Percentiles rank a stretch among this genome's conserved stretches.
These are phyloP conservation scores for Alsophila aescularia DNA, from an alignment of 2,888 invertebrate species.

Conservation along the genomic window DNA sequence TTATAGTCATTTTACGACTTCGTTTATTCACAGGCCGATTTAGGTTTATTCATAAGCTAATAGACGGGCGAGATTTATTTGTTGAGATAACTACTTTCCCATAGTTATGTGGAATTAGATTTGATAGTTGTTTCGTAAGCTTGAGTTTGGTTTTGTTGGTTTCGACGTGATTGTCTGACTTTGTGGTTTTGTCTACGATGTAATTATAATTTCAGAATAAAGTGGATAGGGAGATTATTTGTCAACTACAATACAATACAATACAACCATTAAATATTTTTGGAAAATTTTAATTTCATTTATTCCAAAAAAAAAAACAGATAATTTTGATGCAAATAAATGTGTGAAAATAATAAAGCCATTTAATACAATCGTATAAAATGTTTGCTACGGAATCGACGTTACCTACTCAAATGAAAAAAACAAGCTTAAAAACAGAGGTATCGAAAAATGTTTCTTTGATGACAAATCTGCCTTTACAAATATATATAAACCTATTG, in stretches of 20 bases:
- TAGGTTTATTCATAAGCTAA: conserved; percentile 26
- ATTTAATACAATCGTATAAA: no score
- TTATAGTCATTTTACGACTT: conserved; percentile 28
- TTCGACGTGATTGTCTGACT: conserved; percentile 7
- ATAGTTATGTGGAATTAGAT: conserved; percentile 20
- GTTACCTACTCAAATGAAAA: not conserved
- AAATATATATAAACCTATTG: conserved; percentile 51
- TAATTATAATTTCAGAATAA: no score
- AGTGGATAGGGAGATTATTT: no score
- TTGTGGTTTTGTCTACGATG: not conserved
- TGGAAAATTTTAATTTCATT: no score
- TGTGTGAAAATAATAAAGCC: no score
- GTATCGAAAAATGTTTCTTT: conserved; percentile 20
- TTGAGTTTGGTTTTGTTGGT: not conserved
- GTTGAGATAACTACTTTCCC: conserved; percentile 23
- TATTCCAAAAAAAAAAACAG: no score
- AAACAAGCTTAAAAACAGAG: not conserved
- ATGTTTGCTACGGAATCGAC: not conserved
- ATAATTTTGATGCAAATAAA: no score
- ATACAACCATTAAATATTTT: no score
- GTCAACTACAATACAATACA: no score
- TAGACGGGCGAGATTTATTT: conserved; percentile 31
- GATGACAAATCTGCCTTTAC: conserved; percentile 28
- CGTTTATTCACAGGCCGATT: conserved; percentile 26
- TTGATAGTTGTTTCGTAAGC: conserved; percentile 22